phyloP scores from a whole-genome alignment of 2,888 invertebrate genomes.

The Melieria picta region DNA sequence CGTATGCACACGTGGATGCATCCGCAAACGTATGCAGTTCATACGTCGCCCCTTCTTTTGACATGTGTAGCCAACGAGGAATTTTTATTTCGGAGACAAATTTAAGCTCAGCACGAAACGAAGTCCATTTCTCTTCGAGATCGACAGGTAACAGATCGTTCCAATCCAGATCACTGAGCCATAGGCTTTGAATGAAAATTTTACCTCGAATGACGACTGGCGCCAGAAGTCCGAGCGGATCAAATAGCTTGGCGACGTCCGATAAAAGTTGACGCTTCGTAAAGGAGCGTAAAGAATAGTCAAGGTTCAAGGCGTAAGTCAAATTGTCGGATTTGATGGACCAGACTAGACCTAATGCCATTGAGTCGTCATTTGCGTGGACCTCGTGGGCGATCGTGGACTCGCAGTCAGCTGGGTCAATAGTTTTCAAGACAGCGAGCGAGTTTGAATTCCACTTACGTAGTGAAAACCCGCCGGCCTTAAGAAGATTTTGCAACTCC shows the following conservation, averaged over 20 bases:
- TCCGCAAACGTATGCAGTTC: conserved; percentile 18
- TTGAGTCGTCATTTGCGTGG: not conserved
- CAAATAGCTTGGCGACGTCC: conserved; percentile 9
- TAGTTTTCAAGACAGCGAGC: not conserved
- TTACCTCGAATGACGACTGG: conserved; percentile 3
- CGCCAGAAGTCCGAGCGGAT: not conserved
- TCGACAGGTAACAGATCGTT: not conserved
- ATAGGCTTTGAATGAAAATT: not conserved
- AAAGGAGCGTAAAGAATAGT: not conserved
- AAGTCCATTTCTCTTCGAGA: not conserved
- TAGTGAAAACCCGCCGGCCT: not conserved
- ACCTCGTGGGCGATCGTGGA: too few species aligned
- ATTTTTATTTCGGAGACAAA: not conserved
- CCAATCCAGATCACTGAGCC: conserved; percentile 1
- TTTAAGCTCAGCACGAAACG: conserved; percentile 4
- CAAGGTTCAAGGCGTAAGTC: not conserved
- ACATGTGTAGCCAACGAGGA: conserved; percentile 15
- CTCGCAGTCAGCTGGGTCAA: not conserved
- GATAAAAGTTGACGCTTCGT: conserved; percentile 5
- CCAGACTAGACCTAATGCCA: conserved; percentile 8
- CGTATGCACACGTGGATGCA: conserved; percentile 17
- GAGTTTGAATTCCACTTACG: conserved; percentile 1
- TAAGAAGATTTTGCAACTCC: not conserved
- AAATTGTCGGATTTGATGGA: not conserved
- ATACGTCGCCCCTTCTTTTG: not conserved